Conservation (phyloP, 2,113 vertebrate species). For the Odocoileus hemionus region DNA sequence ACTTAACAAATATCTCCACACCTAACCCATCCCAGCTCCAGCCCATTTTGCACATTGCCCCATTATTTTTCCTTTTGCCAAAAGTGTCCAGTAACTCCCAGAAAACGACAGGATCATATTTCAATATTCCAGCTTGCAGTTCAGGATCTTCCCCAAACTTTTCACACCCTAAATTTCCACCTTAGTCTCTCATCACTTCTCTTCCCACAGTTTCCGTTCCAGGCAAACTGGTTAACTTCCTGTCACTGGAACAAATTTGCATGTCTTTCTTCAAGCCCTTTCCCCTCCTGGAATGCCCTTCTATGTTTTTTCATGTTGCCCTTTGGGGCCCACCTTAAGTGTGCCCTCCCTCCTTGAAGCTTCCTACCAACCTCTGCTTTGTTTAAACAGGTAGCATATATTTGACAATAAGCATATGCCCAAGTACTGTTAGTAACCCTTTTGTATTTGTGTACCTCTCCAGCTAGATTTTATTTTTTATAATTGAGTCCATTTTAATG, state of each 20-base stretch:
- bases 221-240: not conserved
- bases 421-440: not conserved
- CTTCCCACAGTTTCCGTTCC: not conserved
- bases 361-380: slow-evolving; percentile 21
- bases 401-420: not conserved
- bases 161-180: not conserved
- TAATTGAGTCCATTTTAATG: not conserved
- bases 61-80: slow-evolving; percentile 22
- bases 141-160: not conserved
- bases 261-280: not conserved
- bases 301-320: not conserved
- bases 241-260: not conserved
- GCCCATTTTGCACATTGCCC: not conserved
- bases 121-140: not conserved
- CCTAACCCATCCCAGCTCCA: not conserved
- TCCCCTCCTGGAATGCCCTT: not conserved
- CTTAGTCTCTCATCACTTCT: not conserved
- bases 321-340: not conserved
- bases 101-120: not conserved
- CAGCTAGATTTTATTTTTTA: slow-evolving; percentile 6
- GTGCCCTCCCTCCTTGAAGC: not conserved
- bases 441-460: not conserved
- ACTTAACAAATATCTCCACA: not conserved
- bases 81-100: not conserved
- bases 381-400: not conserved